These are phyloP conservation scores for Dermolepida albohirtum DNA, from an alignment of 2,888 invertebrate species.

Conservation along the genomic window DNA sequence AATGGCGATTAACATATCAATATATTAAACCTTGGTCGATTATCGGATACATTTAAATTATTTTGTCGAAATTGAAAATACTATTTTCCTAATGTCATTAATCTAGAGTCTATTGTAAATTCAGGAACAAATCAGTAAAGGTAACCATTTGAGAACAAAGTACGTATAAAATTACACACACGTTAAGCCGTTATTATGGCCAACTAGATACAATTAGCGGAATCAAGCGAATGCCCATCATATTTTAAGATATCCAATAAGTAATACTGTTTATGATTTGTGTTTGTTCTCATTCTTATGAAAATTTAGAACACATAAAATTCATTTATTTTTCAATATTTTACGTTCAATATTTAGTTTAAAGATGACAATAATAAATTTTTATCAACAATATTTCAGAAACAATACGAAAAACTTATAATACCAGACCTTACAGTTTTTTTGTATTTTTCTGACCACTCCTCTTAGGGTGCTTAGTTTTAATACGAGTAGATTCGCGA, in stretches of 20 bases:
- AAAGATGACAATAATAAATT: background rate
- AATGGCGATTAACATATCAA: too few relatives aligned
- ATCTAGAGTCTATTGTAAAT: too few relatives aligned
- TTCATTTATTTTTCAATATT: too few relatives aligned
- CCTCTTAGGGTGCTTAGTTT: slow-evolving; percentile 12
- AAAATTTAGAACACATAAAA: too few relatives aligned
- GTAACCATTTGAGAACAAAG: too few relatives aligned
- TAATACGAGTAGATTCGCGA: slow-evolving; percentile 27
- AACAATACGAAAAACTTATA: slow-evolving; percentile 8
- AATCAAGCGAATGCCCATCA: slow-evolving; percentile 15
- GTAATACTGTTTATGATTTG: background rate
- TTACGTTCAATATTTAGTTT: too few relatives aligned
- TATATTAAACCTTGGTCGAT: too few relatives aligned
- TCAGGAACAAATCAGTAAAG: too few relatives aligned
- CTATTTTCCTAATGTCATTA: too few relatives aligned
- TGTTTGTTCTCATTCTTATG: too few relatives aligned
- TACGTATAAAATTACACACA: slow-evolving; percentile 1
- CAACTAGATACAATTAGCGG: slow-evolving; percentile 22
- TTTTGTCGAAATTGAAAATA: too few relatives aligned
- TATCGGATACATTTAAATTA: too few relatives aligned
- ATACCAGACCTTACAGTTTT: slow-evolving; percentile 22
- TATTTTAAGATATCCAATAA: slow-evolving; percentile 9
- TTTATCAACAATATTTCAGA: background rate
- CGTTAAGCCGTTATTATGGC: background rate
- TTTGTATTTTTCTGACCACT: slow-evolving; percentile 5